A percentile compares a stretch with the other conserved stretches of the same genome.
Conservation (phyloP, 2,113 vertebrate species). For the Todiramphus saurophagus region DNA sequence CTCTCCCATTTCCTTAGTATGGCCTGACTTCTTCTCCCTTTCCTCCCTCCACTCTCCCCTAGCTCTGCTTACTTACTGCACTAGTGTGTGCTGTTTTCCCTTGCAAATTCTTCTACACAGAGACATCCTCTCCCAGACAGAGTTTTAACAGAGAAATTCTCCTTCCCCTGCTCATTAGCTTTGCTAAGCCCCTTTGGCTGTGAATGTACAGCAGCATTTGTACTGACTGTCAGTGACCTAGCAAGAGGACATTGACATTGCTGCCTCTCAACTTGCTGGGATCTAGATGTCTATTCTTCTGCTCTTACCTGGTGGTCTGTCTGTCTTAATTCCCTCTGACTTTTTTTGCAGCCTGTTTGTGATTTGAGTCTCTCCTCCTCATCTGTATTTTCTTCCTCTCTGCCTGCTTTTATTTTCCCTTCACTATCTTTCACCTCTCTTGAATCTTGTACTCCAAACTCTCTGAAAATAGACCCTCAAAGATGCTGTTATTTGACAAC, state of each 20-base stretch:
- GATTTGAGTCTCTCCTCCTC: not conserved
- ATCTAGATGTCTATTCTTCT: not conserved
- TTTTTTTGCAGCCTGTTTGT: not conserved
- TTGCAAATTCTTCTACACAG: conserved; percentile 46
- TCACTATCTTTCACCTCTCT: not conserved
- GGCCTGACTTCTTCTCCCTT: not conserved
- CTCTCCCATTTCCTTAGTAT: not conserved
- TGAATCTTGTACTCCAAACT: not conserved
- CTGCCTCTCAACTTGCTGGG: not conserved
- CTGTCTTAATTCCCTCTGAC: not conserved
- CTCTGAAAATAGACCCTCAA: not conserved
- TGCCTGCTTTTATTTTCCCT: not conserved
- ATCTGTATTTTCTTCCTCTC: not conserved
- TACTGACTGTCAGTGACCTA: not conserved
- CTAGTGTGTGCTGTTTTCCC: conserved; percentile 7
- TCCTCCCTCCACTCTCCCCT: not conserved
- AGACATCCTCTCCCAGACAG: not conserved
- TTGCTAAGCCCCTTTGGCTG: conserved; percentile 40
- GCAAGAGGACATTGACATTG: not conserved
- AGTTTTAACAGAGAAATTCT: conserved; percentile 52
- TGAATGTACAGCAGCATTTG: conserved; percentile 3
- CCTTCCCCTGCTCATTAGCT: conserved; percentile 38
- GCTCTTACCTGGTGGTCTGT: not conserved
- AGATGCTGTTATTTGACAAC: not conserved
- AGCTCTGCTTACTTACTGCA: conserved; percentile 26